Evolutionary conservation across 2,113 vertebrate species (phyloP), one percentile per base, ranked within the genome.

Genomic region (Salvelinus fontinalis): DNA sequence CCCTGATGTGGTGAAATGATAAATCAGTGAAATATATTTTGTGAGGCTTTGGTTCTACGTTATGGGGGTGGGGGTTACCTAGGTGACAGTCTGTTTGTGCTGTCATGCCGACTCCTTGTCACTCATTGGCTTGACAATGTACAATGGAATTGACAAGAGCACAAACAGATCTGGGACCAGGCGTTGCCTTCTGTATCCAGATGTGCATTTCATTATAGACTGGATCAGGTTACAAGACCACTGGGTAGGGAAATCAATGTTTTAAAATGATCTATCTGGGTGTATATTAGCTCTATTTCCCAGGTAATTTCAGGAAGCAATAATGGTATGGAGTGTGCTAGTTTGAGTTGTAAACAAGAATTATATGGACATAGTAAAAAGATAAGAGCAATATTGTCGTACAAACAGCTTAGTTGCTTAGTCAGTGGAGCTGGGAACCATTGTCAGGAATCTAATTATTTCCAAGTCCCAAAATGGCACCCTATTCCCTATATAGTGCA

Each of bases 281-380:
- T 83, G 81, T 87, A 82, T 44, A 12, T 44, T 86, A 71, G 70
- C 83, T 90, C 83, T 79, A 80, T 79, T 85, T 86, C 81, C 89
- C 88, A 90, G 87, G 87, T 90, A 81, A 89, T 89, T 92, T 91
- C 90, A 88, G 88, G 91, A 93, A 94, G 93, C 93, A 94, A 93
- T 92, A 94, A 92, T 84, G 89, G 89, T 86, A 85, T 57, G 74
- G 84, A 79, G 85, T 81, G 66, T 80, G 75, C 14, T 83, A 81
- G 68, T 74, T 51, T 62, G 75, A 79, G 73, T 82, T 12, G 64
- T 79, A 79, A 84, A 83, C 73, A 71, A 76, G 76, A 54, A 67
- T 73, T 77, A 72, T 54, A 71, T 72, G 71, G 60, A 79, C 39
- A 11, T 44, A 44, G 39, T 44, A 44, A 44, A 44, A 44, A 44